Evolutionary conservation across 1,140 invertebrate species (phyloP).

Genomic region (Manduca sexta): DNA sequence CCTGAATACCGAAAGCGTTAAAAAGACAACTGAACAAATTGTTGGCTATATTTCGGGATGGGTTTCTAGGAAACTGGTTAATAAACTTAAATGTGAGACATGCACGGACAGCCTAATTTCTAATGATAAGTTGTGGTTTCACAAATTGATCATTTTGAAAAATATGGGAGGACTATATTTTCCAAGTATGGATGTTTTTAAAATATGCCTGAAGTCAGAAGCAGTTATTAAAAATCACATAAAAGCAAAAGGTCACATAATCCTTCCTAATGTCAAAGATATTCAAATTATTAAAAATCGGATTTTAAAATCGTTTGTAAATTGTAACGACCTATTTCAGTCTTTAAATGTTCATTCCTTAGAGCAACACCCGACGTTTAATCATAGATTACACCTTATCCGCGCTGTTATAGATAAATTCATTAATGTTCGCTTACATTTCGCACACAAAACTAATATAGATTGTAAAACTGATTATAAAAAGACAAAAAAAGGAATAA

Average conservation of each 20-base stretch:
- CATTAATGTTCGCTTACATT: slow-evolving; percentile 8
- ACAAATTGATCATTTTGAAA: slow-evolving; percentile 16
- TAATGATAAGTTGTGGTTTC: slow-evolving; percentile 14
- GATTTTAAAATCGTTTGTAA: slow-evolving; percentile 9
- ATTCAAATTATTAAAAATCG: slow-evolving; percentile 5
- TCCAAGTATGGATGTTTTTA: slow-evolving; percentile 5
- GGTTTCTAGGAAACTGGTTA: slow-evolving; percentile 11
- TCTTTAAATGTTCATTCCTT: slow-evolving; percentile 8
- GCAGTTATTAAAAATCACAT: slow-evolving; percentile 10
- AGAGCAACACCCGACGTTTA: slow-evolving; percentile 3
- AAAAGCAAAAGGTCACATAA: slow-evolving; percentile 10
- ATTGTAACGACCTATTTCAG: slow-evolving; percentile 1
- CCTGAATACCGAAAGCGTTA: slow-evolving; percentile 11
- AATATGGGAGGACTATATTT: slow-evolving; percentile 15
- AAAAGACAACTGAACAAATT: slow-evolving; percentile 12
- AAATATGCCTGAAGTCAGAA: slow-evolving; percentile 8
- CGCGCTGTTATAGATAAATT: slow-evolving; percentile 9
- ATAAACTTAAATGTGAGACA: slow-evolving; percentile 11
- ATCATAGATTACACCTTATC: slow-evolving; percentile 6
- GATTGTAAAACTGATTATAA: not conserved
- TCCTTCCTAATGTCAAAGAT: slow-evolving; percentile 6
- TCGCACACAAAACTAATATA: slow-evolving; percentile 4
- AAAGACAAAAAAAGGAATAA: slow-evolving; percentile 11
- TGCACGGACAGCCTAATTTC: slow-evolving; percentile 8
- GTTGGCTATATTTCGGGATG: slow-evolving; percentile 23